These are phyloP conservation scores for Nibea coibor DNA, from an alignment of 2,113 vertebrate species.

Conservation along the genomic window DNA sequence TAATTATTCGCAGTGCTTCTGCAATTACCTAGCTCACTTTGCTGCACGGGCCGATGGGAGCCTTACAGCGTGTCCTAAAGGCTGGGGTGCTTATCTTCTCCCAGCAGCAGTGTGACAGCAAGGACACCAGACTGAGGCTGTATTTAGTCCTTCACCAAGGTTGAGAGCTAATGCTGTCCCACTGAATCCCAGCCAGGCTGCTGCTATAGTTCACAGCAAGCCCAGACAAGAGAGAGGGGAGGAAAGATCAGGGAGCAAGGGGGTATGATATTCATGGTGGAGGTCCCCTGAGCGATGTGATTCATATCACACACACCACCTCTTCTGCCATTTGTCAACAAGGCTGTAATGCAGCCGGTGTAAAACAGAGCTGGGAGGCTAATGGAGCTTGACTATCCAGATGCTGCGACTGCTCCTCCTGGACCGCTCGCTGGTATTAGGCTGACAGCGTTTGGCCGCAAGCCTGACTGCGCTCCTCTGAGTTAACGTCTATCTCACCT, in stretches of 20 bases:
- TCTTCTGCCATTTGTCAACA: constrained; percentile 78
- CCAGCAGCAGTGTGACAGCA: constrained; percentile 71
- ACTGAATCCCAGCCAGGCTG: constrained; percentile 54
- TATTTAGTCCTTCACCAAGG: constrained; percentile 78
- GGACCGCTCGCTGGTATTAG: constrained; percentile 63
- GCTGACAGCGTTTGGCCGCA: constrained; percentile 70
- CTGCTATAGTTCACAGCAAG: constrained; percentile 47
- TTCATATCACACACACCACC: constrained; percentile 77
- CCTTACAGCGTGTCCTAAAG: constrained; percentile 46
- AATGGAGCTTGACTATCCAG: constrained; percentile 84
- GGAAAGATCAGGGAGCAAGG: constrained; percentile 34
- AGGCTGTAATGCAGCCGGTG: constrained; percentile 69
- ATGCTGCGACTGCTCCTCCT: constrained; percentile 72
- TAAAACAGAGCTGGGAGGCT: constrained; percentile 73
- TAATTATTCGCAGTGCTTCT: constrained; percentile 44
- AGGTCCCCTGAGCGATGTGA: constrained; percentile 73
- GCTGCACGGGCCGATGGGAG: constrained; percentile 34
- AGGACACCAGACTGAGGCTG: constrained; percentile 65
- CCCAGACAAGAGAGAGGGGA: constrained; percentile 41
- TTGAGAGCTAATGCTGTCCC: constrained; percentile 69
- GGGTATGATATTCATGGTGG: constrained; percentile 65
- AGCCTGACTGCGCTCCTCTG: constrained; percentile 63
- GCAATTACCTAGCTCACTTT: constrained; percentile 38
- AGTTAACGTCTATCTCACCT: constrained; percentile 67
- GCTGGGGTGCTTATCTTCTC: constrained; percentile 69